These are phyloP conservation scores for Aspidapion aeneum DNA, from an alignment of 2,888 invertebrate species.

Conservation along the genomic window DNA sequence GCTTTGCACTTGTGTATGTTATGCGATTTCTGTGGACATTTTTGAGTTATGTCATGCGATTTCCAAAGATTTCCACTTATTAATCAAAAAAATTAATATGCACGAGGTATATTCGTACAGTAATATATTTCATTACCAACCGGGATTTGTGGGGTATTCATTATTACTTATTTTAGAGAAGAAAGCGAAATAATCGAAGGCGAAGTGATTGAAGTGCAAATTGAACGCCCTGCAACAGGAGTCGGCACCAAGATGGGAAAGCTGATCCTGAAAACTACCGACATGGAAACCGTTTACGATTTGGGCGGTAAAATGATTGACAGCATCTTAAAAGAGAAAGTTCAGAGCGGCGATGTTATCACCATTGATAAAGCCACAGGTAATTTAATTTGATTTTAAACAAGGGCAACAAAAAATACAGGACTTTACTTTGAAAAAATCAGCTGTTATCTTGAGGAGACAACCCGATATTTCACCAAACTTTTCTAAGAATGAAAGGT, in stretches of 20 bases:
- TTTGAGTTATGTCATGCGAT: too few relatives aligned
- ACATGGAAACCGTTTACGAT: slow-evolving; percentile 99
- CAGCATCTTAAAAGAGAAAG: slow-evolving; percentile 92
- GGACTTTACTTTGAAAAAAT: too few relatives aligned
- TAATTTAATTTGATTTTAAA: neutral
- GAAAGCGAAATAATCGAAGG: slow-evolving; percentile 99
- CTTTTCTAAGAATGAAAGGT: too few relatives aligned
- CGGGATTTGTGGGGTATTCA: too few relatives aligned
- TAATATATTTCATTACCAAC: too few relatives aligned
- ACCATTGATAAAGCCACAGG: slow-evolving; percentile 99
- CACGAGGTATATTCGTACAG: too few relatives aligned
- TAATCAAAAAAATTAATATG: too few relatives aligned
- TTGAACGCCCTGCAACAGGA: slow-evolving; percentile 92
- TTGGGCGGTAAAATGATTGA: slow-evolving; percentile 98
- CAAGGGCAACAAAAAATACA: neutral
- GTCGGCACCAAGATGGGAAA: slow-evolving; percentile 87
- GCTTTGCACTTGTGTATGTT: too few relatives aligned
- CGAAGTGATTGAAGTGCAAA: slow-evolving; percentile 96
- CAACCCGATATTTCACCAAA: too few relatives aligned
- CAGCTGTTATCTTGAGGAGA: too few relatives aligned
- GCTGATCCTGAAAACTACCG: slow-evolving; percentile 95
- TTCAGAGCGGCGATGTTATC: slow-evolving; percentile 93
- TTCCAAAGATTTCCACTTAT: too few relatives aligned
- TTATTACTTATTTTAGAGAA: slow-evolving; percentile 64
- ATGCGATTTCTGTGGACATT: too few relatives aligned